Base-by-base conservation (phyloP, 1,140 invertebrate species). In the Latrodectus geometricus region DNA sequence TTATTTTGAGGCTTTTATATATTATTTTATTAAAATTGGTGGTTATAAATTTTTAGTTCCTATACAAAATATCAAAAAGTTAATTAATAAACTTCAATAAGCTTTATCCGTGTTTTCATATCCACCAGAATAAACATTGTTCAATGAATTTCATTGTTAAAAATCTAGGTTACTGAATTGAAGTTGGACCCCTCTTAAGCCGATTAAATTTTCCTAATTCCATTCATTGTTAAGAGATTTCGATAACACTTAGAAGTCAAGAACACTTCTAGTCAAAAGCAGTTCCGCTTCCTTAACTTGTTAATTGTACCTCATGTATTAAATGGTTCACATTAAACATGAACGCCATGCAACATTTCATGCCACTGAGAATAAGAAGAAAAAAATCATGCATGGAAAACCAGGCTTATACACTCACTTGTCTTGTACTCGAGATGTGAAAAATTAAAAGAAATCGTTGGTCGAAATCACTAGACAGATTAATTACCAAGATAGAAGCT, bases 401-500 rank as follows among this genome's bases (percentile, higher is more conserved):
- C 17, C 3, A 35, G 35, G 54, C 11, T 61, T 61, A 11, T 61
- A 61, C 23, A 23, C 11, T 81, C 50, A 23, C 68, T 81, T 81
- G 21, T 70, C 66, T 69, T 81, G 68, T 35, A 21, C 66, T 52
- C 14, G 20, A 81, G 48, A n/a, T 20, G 35, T 50, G 20, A 72
- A 72, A 70, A 72, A 23, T 56, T 81, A 70, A 81, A 81, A 72
- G 68, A 81, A 81, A 61, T 61, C 54, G 54, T 61, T 61, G 54
- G 54, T 61, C 54, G 54, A 61, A 61, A 81, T 56, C 49, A 23
- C 20, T 81, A 23, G 35, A 70, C 68, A 74, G 80, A 83, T 83
- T 83, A 83, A 83, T 83, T 83, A 73, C 80, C 11, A 65, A 83
- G 80, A 83, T 83, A 73, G 70, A 83, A 83, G 70, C 35, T 73